Evolutionary conservation across 2,888 invertebrate species (phyloP), one percentile per base, ranked within the genome.

Genomic region (Pedicia rivosa): DNA sequence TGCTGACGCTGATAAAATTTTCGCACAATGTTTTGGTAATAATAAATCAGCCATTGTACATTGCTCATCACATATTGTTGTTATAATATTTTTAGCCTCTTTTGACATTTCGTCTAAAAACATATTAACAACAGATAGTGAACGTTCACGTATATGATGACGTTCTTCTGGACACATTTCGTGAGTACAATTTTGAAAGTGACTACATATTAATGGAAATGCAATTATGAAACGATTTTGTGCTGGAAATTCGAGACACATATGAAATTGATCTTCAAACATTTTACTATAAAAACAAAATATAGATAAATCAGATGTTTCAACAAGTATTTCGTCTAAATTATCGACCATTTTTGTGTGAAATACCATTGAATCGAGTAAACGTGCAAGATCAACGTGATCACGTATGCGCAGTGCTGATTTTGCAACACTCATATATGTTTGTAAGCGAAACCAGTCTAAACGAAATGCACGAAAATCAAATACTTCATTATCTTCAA

Each of bases 91-190:
- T 59, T 95, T 94, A 0, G 92, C 92, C 59, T 97, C 95, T 59
- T 94, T 94, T 0, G 95, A 90, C 87, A 98, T 95, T 65, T 98
- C 95, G 56, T 98, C 97, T 38, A 99, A 65, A 56, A 92, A 97
- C 70, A 91, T 84, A 53, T 97, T 95, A 0, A 97, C 95, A 28
- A 95, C 87, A 19, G 90, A 92, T 15, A 98, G 67, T 53, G 92
- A 92, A 43, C 94, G 72, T 50, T 95, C 94, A 37, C 94, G 74
- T 42, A 97, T 94, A 51, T 94, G 94, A 62, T 94, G 91, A 38
- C 94, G 72, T 63, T 98, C 97, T 63, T 98, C 98, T 0, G 98
- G 98, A 49, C 97, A 98, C 50, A 98, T 70, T 56, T 95, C 92
- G 62, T 98, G 97, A 0, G 95, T 92, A 53, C 94, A 91, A 54